These are phyloP conservation scores for Lepidocyrtoides sp. DNA, from an alignment of 2,888 invertebrate species.

Conservation along the genomic window DNA sequence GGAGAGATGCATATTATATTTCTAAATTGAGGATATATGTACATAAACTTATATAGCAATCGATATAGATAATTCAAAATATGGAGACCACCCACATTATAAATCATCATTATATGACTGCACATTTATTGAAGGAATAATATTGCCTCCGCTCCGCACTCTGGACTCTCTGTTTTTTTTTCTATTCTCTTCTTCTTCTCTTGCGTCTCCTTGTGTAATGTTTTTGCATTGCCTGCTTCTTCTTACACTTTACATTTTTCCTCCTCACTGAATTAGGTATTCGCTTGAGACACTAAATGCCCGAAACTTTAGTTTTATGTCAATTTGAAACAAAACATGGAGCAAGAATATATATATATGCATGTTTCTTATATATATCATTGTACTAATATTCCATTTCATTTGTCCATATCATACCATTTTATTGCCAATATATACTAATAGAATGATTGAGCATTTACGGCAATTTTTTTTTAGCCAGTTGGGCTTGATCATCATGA, in stretches of 20 bases:
- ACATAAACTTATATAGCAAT: background rate
- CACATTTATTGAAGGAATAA: conserved; percentile 78
- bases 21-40: too few species aligned
- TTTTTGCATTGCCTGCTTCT: background rate
- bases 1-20: conserved; percentile 44
- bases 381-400: background rate
- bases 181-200: background rate
- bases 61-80: conserved; percentile 81
- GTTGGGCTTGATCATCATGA: conserved; percentile 7
- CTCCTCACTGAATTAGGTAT: background rate
- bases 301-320: too few species aligned
- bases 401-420: conserved; percentile 27
- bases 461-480: conserved; percentile 16
- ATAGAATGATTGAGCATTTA: conserved; percentile 76
- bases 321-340: too few species aligned
- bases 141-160: conserved; percentile 67
- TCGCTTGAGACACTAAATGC: background rate
- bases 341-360: too few species aligned
- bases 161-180: background rate
- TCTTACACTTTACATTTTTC: background rate
- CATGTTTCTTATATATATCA: too few species aligned
- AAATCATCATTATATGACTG: conserved; percentile 82
- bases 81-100: conserved; percentile 83
- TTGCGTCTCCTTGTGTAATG: conserved; percentile 6
- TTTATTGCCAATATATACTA: conserved; percentile 73